phyloP scores from a whole-genome alignment of 1,140 invertebrate genomes.

The Drosophila ogumai region DNA sequence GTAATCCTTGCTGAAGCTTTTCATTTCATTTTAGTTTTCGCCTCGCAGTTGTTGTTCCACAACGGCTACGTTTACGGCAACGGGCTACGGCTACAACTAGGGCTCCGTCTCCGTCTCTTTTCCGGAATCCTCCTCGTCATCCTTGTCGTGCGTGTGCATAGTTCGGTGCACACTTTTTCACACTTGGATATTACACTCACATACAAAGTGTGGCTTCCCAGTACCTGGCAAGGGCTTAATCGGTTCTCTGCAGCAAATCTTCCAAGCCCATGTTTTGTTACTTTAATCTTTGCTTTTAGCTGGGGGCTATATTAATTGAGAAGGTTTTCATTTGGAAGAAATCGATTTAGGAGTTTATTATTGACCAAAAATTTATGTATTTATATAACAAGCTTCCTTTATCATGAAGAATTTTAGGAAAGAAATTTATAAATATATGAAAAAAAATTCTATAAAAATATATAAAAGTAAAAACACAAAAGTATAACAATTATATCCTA shows the following conservation, averaged over 20 bases:
- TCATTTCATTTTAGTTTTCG: conserved; percentile 80
- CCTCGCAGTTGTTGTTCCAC: conserved; percentile 42
- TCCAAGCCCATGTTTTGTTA: not conserved
- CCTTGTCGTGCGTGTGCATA: conserved; percentile 67
- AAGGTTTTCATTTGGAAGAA: not conserved
- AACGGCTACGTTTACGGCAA: conserved; percentile 8
- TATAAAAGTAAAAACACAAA: no score
- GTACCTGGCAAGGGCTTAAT: conserved; percentile 11
- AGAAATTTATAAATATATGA: no score
- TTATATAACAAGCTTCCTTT: no score
- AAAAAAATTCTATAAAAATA: no score
- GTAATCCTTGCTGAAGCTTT: conserved; percentile 84
- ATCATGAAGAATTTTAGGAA: no score
- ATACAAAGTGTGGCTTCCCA: conserved; percentile 20
- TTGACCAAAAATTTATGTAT: not conserved
- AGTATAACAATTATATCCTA: no score
- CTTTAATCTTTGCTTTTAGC: conserved; percentile 1
- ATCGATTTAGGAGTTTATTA: not conserved
- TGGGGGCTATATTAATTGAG: not conserved
- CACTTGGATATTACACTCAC: conserved; percentile 44
- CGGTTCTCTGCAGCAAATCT: conserved; percentile 10
- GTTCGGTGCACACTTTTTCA: conserved; percentile 74
- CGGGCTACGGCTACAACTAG: not conserved
- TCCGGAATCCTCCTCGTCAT: conserved; percentile 23
- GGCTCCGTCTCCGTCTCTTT: conserved; percentile 7